Evolutionary conservation across 2,888 invertebrate genomes (phyloP), one percentile per base, ranked within the genome.

Genomic region (Melolontha melolontha): DNA sequence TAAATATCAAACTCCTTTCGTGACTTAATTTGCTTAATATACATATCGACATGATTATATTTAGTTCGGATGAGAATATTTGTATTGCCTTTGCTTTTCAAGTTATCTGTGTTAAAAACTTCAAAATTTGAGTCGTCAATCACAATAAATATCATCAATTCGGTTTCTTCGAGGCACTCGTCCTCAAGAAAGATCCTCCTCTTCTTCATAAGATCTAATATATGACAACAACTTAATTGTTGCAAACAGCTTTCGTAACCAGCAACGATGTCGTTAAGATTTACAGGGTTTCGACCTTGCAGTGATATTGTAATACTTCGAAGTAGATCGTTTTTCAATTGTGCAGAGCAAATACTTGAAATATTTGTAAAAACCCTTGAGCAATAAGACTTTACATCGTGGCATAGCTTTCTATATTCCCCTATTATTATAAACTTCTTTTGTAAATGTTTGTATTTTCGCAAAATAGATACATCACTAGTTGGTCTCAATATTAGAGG

Each of bases 351-450:
- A 34, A 34, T 34, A 6, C 6, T 10, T 34, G 34, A 8, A 1
- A 34, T 6, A 10, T 10, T 6, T 1, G 34, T 10, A 34, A 34
- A 34, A 34, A 34, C 10, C 34, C 6, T 34, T 29, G 27, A 22
- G 27, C 7, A 10, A 44, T 11, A 12, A 11, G 42, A n/a, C 6
- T 14, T 7, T 27, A 59, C 14, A 27, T 59, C 44, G 1, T 42
- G 27, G 12, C 14, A n/a, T 12, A 7, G 44, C 42, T 7, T 44
- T 8, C 29, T 44, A 5, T 12, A 4, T 4, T n/a, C 27, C 5
- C 44, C 44, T 44, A 59, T 8, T 5, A 59, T n/a, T 1, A 59
- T 59, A 44, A 59, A 29, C 29, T 59, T 59, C 40, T 27, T 59
- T 10, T 29, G 42, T 44, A 59, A 44, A 27, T 59, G 59, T 22